These are phyloP conservation scores for Corydoras sp. DNA, from an alignment of 2,113 vertebrate genomes.

Conservation along the genomic window DNA sequence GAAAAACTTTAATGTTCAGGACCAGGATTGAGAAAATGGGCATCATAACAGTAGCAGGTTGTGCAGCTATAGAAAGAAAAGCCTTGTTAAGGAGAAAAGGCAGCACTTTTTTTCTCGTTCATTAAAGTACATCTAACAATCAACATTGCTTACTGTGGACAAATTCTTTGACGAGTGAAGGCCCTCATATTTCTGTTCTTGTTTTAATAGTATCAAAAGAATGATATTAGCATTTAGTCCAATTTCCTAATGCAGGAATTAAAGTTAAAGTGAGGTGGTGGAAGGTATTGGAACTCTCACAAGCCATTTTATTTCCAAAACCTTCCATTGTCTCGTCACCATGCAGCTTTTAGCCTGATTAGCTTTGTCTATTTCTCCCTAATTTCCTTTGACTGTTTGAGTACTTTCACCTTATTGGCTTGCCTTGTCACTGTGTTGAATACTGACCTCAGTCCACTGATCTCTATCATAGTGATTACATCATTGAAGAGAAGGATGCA, in stretches of 20 bases:
- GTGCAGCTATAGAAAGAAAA: too few relatives aligned
- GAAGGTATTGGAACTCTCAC: conserved; percentile 10
- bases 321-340: not conserved
- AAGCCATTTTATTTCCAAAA: not conserved
- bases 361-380: conserved; percentile 20
- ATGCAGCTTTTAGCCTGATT: conserved; percentile 51
- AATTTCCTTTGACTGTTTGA: conserved; percentile 1
- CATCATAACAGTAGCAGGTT: too few relatives aligned
- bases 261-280: conserved; percentile 1
- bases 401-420: conserved; percentile 6
- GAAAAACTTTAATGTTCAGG: too few relatives aligned
- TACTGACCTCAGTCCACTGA: conserved; percentile 60
- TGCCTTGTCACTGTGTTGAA: conserved; percentile 62
- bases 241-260: conserved; percentile 36
- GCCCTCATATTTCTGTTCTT: conserved; percentile 22
- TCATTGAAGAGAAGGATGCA: conserved; percentile 88
- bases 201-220: too few relatives aligned
- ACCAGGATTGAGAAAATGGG: too few relatives aligned
- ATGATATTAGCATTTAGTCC: conserved; percentile 23
- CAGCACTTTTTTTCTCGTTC: not conserved
- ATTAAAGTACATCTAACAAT: too few relatives aligned
- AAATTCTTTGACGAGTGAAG: conserved; percentile 19
- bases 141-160: conserved; percentile 3
- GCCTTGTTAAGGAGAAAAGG: not conserved
- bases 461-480: conserved; percentile 76